These are phyloP conservation scores for Myrmecobius fasciatus DNA, from an alignment of 2,113 vertebrate species.

Conservation along the genomic window DNA sequence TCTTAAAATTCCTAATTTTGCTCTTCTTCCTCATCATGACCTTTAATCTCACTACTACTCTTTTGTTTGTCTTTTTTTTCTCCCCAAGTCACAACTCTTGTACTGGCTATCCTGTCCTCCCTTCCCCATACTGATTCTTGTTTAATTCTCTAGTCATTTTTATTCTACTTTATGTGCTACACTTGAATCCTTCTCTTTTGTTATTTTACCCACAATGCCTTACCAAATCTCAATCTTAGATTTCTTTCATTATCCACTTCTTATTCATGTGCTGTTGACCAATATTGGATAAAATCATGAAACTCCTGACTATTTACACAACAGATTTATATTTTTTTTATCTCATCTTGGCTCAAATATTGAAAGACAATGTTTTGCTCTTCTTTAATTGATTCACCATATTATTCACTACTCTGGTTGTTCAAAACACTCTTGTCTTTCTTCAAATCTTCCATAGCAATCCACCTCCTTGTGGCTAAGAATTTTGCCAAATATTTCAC, in stretches of 20 bases:
- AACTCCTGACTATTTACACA: neutral
- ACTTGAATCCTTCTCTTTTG: neutral
- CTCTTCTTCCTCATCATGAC: neutral
- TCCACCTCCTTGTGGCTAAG: neutral
- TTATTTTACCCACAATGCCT: neutral
- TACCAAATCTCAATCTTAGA: neutral
- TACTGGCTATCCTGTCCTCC: neutral
- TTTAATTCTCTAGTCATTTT: neutral
- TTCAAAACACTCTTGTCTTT: neutral
- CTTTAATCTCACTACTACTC: neutral
- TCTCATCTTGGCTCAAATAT: neutral
- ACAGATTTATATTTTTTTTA: neutral
- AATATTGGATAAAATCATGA: neutral
- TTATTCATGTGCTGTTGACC: neutral
- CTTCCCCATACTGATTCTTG: neutral
- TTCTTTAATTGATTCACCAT: neutral
- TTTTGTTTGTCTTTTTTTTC: neutral
- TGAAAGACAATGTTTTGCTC: neutral
- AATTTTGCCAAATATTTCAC: neutral
- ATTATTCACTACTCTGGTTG: neutral
- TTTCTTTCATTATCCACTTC: neutral
- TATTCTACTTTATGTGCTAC: neutral
- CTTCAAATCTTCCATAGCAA: neutral
- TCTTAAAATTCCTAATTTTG: neutral
- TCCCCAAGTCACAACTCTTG: neutral